These are phyloP conservation scores for Porphyrio hochstetteri DNA, from an alignment of 2,113 vertebrate species.

Conservation along the genomic window DNA sequence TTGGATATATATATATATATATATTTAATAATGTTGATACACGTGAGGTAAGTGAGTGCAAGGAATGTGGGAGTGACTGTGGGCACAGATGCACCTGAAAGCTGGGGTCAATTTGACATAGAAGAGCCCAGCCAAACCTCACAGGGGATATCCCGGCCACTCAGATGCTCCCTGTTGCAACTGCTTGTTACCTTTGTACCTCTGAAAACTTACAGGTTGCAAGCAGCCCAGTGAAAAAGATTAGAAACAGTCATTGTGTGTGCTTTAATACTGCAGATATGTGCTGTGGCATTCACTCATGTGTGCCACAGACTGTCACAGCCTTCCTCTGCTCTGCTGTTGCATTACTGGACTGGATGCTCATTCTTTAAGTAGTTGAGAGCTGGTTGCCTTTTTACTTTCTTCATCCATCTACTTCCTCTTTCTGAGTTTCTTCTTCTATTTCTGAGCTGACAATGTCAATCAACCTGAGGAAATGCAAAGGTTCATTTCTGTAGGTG, in stretches of 20 bases:
- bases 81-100: not conserved
- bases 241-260: not conserved
- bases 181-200: not conserved
- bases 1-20: not conserved
- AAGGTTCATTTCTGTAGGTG: not conserved
- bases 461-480: not conserved
- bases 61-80: not conserved
- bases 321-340: not conserved
- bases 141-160: rapidly evolving
- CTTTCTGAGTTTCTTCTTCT: not conserved
- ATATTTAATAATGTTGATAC: not conserved
- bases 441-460: not conserved
- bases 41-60: not conserved
- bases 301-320: not conserved
- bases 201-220: not conserved
- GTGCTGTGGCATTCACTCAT: not conserved
- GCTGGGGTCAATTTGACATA: not conserved
- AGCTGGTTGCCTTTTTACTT: not conserved
- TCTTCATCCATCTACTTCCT: not conserved
- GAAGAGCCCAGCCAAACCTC: not conserved
- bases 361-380: not conserved
- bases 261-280: not conserved
- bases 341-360: not conserved
- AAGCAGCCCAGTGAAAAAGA: not conserved
- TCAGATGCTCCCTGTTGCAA: not conserved